phyloP scores from a whole-genome alignment of 2,888 invertebrate species.

The Phengaris arion region DNA sequence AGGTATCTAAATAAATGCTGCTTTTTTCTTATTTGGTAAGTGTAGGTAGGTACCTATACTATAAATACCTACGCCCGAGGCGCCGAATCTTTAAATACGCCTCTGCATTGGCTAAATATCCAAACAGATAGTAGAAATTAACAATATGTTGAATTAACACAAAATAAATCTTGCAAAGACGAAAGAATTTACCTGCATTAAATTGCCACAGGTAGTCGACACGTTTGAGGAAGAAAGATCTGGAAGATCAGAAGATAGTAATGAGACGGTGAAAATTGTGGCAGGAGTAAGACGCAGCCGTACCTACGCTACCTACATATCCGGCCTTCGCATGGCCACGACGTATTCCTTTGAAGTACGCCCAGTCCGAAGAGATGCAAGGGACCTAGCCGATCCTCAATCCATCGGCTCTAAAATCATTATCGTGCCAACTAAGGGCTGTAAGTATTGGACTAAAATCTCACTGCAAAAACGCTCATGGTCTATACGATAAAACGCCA shows the following conservation, averaged over 20 bases:
- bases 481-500: no score
- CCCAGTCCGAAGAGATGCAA: conserved; percentile 76
- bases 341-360: conserved; percentile 89
- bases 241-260: conserved; percentile 43
- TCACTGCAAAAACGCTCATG: no score
- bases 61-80: no score
- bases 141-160: no score
- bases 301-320: conserved; percentile 80
- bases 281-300: conserved; percentile 52
- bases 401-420: conserved; percentile 84
- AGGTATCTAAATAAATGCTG: no score
- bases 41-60: no score
- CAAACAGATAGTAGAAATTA: no score
- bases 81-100: no score
- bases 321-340: conserved; percentile 89
- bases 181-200: background rate
- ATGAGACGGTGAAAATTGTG: conserved; percentile 47
- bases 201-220: conserved; percentile 58
- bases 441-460: conserved; percentile 74
- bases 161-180: background rate
- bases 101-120: no score
- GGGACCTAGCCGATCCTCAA: conserved; percentile 74
- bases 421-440: conserved; percentile 90
- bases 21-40: no score
- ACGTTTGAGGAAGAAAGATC: conserved; percentile 58